Conservation (phyloP, 1,140 invertebrate species). For the Adelges cooleyi region DNA sequence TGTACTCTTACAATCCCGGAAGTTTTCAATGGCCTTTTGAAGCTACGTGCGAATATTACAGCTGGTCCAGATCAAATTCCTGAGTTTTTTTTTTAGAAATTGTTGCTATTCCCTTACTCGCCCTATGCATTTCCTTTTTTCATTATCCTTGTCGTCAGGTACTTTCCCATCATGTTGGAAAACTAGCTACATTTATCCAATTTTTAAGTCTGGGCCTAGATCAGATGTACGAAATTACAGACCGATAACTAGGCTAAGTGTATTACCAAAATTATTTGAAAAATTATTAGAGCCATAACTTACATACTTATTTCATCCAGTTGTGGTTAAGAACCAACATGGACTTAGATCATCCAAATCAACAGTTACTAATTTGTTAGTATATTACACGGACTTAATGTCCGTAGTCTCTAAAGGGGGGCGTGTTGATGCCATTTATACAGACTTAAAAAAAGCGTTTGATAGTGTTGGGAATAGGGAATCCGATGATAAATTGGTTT, state of each 20-base stretch:
- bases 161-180: constrained; percentile 17
- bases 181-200: constrained; percentile 5
- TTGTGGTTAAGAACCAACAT: background rate
- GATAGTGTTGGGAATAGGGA: background rate
- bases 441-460: background rate
- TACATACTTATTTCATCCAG: background rate
- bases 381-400: background rate
- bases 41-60: no score
- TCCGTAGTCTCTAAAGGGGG: background rate
- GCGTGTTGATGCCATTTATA: background rate
- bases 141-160: constrained; percentile 18
- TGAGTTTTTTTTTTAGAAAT: constrained; percentile 1
- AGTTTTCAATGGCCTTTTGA: no score
- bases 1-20: no score
- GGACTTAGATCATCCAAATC: background rate
- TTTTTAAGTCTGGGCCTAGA: constrained; percentile 13
- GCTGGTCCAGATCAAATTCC: constrained; percentile 4
- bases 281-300: background rate
- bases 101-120: background rate
- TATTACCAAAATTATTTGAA: constrained; percentile 15
- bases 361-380: background rate
- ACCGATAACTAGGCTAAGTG: background rate
- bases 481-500: background rate
- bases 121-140: constrained; percentile 6
- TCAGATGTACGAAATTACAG: constrained; percentile 9